Evolutionary conservation across 2,797 vertebrate genomes (phyloP).

Genomic region (Mormyrops attenuatus): DNA sequence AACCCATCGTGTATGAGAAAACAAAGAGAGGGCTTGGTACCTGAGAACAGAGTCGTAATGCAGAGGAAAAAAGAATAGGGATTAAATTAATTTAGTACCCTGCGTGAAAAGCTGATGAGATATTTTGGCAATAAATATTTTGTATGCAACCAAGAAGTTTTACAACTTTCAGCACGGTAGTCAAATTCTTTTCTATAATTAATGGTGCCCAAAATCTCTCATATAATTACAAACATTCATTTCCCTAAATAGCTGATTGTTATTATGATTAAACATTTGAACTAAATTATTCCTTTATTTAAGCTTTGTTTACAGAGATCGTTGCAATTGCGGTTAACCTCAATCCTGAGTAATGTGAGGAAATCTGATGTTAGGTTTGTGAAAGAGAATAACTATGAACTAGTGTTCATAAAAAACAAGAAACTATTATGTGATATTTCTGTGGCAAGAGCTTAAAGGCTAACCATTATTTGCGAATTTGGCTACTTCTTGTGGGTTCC

Average conservation of each 20-base stretch:
- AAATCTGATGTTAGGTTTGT: not conserved
- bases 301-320: conserved; percentile 11
- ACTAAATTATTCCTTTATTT: conserved; percentile 14
- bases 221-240: conserved; percentile 14
- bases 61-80: not conserved
- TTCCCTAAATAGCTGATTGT: conserved; percentile 15
- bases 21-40: conserved; percentile 60
- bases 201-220: conserved; percentile 13
- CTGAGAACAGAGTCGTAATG: conserved; percentile 50
- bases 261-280: conserved; percentile 18
- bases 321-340: not conserved
- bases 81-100: not conserved
- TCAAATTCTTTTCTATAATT: conserved; percentile 19
- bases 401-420: not conserved
- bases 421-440: not conserved
- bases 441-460: not conserved
- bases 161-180: not conserved
- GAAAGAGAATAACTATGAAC: conserved; percentile 14
- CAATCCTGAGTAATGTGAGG: conserved; percentile 11
- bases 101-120: not conserved
- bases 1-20: conserved; percentile 57
- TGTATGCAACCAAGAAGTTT: not conserved
- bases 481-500: not conserved
- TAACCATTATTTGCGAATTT: not conserved
- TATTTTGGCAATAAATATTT: not conserved